Evolutionary conservation across 2,113 vertebrate species (phyloP), one percentile per base, ranked within the genome.

Genomic region (Phalacrocorax aristotelis): DNA sequence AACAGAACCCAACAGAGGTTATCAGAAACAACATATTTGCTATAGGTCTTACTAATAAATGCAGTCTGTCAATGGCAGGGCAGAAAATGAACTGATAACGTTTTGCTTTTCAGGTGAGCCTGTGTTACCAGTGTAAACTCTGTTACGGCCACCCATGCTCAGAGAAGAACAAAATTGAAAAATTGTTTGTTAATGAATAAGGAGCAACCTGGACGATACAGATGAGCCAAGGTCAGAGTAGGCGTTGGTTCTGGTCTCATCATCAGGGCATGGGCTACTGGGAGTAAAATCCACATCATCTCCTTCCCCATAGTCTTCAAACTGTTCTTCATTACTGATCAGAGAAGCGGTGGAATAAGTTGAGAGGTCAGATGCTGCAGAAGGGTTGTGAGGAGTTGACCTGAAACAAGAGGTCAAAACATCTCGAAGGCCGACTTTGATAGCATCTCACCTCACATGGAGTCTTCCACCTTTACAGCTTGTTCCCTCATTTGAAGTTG

Each of bases 241-340:
- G 48, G 98, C 98, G 66, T 99, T 99, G 94, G 98, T 99, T 91
- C 99, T 98, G 66, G 98, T 98, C 96, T 99, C 99, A 83, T 99
- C 99, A 27, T 99, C 99, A 0, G 98, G 98, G 84, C 98, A 98
- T 70, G 99, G 99, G 97, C 99, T 99, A 98, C 98, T 99, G 92
- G 99, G 98, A 95, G 97, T 98, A 96, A 98, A 99, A 96, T 99
- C 99, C 51, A 98, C 98, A 15, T 99, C 99, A 34, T 99, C 99
- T 19, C 98, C 99, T 96, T 99, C 99, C 17, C 99, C 99, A 60
- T 99, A 99, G 97, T 99, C 99, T 98, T 99, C 99, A 97, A 99
- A 99, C 96, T 99, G 99, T 86, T 99, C 99, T 98, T 99, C 99
- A 26, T 98, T 99, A 96, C 98, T 98, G 96, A 99, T 98, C 94